These are phyloP conservation scores for Drosophila pruinosa DNA, from an alignment of 1,140 invertebrate species.

Conservation along the genomic window DNA sequence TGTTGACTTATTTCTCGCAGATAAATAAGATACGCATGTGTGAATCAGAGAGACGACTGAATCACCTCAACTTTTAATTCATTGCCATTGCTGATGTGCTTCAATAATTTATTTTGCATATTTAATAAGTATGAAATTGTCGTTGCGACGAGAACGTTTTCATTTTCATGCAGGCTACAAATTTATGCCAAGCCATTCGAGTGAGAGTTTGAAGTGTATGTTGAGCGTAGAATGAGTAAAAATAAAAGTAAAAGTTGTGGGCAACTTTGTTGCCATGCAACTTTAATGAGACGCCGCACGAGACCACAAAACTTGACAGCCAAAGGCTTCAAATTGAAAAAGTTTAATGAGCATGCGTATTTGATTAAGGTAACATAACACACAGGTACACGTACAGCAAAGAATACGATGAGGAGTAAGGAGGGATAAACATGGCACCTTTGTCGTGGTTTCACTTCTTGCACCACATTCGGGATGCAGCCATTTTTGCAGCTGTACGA, in stretches of 20 bases:
- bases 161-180: conserved; percentile 35
- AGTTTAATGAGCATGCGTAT: conserved; percentile 76
- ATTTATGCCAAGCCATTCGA: conserved; percentile 63
- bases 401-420: neutral
- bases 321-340: conserved; percentile 74
- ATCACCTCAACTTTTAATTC: conserved; percentile 41
- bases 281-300: conserved; percentile 73
- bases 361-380: conserved; percentile 48
- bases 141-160: neutral
- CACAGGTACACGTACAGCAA: neutral
- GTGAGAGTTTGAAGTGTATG: conserved; percentile 3
- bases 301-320: conserved; percentile 68
- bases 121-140: conserved; percentile 44
- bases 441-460: conserved; percentile 1
- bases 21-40: neutral
- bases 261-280: conserved; percentile 74
- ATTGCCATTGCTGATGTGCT: conserved; percentile 33
- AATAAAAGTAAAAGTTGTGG: conserved; percentile 45
- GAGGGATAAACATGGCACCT: neutral
- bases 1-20: neutral
- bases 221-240: conserved; percentile 6
- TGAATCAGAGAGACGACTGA: neutral
- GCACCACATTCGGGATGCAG: conserved; percentile 5
- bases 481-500: conserved; percentile 23
- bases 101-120: conserved; percentile 71